A percentile compares a stretch with the other conserved stretches of the same genome.
These are phyloP conservation scores for Hofmannophila pseudospretella DNA, from an alignment of 2,888 invertebrate genomes.

Conservation along the genomic window DNA sequence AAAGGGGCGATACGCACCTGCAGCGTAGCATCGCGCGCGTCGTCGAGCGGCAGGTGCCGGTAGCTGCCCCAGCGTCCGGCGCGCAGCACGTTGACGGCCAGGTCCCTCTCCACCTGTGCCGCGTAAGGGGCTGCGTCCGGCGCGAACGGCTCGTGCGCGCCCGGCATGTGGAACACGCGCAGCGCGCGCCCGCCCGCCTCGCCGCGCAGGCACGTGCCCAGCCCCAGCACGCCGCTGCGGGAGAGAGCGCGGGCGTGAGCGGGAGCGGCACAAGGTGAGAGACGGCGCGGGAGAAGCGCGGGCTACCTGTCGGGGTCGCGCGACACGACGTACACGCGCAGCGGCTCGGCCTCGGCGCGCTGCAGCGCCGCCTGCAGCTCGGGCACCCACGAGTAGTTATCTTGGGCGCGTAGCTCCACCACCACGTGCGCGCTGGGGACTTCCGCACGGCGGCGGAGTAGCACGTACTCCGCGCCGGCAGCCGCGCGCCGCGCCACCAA, in stretches of 20 bases:
- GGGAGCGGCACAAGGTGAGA: no score
- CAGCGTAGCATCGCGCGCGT: slow-evolving; percentile 42
- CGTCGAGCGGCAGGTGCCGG: slow-evolving; percentile 85
- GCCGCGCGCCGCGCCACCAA: slow-evolving; percentile 74
- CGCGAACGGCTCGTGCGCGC: slow-evolving; percentile 79
- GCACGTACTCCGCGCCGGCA: slow-evolving; percentile 80
- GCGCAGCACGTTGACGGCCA: slow-evolving; percentile 90
- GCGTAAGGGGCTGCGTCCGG: slow-evolving; percentile 77
- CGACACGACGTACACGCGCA: slow-evolving; percentile 57
- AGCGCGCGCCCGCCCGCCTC: slow-evolving; percentile 91
- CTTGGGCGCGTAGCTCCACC: slow-evolving; percentile 82
- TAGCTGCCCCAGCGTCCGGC: slow-evolving; percentile 92
- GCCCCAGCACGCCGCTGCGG: slow-evolving; percentile 88
- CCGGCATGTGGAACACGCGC: slow-evolving; percentile 84
- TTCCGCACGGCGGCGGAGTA: slow-evolving; percentile 72
- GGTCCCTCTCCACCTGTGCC: slow-evolving; percentile 83
- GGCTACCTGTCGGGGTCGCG: slow-evolving; percentile 44
- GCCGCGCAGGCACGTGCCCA: slow-evolving; percentile 92
- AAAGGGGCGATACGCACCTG: no score
- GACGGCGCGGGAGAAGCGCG: no score
- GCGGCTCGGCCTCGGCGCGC: slow-evolving; percentile 72
- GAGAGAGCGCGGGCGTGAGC: slow-evolving; percentile 59
- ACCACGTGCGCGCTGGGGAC: slow-evolving; percentile 63
- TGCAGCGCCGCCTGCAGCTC: slow-evolving; percentile 85
- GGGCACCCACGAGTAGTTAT: slow-evolving; percentile 87